Conservation (phyloP, 2,888 invertebrate genomes). For the Neoascia interrupta region DNA sequence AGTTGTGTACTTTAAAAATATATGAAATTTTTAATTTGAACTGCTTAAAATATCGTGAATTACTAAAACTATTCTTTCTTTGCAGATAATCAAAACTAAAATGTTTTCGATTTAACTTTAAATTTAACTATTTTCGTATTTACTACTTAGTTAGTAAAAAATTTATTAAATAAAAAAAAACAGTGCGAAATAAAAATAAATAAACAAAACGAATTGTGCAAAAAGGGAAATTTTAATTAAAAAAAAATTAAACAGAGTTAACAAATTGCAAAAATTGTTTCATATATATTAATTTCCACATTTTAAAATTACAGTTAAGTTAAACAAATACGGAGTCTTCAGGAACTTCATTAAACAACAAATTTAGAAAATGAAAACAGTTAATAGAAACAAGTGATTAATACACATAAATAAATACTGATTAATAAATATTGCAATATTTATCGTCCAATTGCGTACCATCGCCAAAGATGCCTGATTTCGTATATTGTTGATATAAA, state of each 20-base stretch:
- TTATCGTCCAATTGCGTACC: conserved; percentile 78
- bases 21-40: no score
- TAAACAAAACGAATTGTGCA: no score
- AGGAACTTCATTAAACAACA: conserved; percentile 44
- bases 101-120: no score
- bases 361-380: conserved; percentile 31
- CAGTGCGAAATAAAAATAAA: not conserved
- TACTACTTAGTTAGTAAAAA: no score
- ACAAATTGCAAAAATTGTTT: no score
- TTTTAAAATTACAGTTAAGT: conserved; percentile 22
- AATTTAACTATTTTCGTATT: no score
- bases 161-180: not conserved
- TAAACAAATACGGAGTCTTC: conserved; percentile 5
- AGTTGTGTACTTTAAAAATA: no score
- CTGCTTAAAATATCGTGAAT: no score
- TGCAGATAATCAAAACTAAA: no score
- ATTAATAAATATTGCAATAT: conserved; percentile 70
- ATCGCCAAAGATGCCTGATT: conserved; percentile 79
- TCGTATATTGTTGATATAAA: conserved; percentile 67
- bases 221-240: no score
- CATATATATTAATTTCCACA: conserved; percentile 7
- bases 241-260: conserved; percentile 12
- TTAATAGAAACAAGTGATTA: conserved; percentile 47
- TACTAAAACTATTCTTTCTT: no score
- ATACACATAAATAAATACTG: conserved; percentile 53